Percentiles rank a stretch among this genome's conserved stretches.
Evolutionary conservation across 1,140 invertebrate species (phyloP).

Genomic region (Drosophila hydei): DNA sequence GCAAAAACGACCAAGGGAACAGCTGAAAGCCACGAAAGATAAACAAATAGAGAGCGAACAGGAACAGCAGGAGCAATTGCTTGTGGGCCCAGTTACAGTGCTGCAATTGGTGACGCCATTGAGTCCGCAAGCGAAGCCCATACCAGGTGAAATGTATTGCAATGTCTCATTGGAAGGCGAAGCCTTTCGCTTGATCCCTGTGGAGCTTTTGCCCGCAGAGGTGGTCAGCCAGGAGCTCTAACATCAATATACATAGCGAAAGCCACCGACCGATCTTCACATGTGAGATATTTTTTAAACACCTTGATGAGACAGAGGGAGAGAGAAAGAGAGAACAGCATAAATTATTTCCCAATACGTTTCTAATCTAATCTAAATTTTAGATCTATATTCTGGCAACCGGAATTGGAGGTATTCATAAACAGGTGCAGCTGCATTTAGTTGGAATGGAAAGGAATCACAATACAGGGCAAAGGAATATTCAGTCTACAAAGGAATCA

Average conservation of each 20-base stretch:
- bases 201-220: slow-evolving; percentile 24
- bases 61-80: neutral
- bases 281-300: neutral
- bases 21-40: neutral
- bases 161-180: slow-evolving; percentile 28
- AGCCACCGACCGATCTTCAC: neutral
- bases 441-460: neutral
- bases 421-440: slow-evolving; percentile 2
- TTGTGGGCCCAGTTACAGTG: slow-evolving; percentile 37
- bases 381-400: neutral
- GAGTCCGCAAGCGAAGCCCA: slow-evolving; percentile 2
- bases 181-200: slow-evolving; percentile 39
- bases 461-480: neutral
- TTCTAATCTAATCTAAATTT: neutral
- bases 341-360: neutral
- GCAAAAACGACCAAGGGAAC: neutral
- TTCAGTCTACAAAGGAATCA: no score
- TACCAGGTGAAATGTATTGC: slow-evolving; percentile 15
- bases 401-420: neutral
- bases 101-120: slow-evolving; percentile 35
- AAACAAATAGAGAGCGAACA: neutral
- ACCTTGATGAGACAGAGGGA: no score
- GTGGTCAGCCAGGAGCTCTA: slow-evolving; percentile 13
- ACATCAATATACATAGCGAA: neutral
- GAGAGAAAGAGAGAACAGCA: no score